Percentiles rank a stretch among this genome's conserved stretches.
Evolutionary conservation across 2,797 vertebrate species (phyloP).

Genomic region (Rhinogobio ventralis): DNA sequence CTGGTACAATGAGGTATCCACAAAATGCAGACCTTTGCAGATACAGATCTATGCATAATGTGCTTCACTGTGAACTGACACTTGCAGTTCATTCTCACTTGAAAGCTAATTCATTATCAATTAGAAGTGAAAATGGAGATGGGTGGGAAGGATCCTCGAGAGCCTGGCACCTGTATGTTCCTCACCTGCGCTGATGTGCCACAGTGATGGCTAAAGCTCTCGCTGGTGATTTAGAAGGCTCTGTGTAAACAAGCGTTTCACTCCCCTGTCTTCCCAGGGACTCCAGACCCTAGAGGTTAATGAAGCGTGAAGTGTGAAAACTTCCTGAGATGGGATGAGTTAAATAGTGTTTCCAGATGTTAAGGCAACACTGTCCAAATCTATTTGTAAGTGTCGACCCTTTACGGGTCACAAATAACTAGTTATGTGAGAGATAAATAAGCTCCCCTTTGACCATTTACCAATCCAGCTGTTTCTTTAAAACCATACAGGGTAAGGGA

Average conservation of each 20-base stretch:
- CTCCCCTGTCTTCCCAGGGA: slow-evolving; percentile 85
- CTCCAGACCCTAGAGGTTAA: slow-evolving; percentile 89
- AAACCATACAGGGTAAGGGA: slow-evolving; percentile 42
- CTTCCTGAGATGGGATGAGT: slow-evolving; percentile 89
- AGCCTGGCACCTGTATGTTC: slow-evolving; percentile 56
- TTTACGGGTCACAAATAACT: slow-evolving; percentile 76
- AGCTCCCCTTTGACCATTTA: slow-evolving; percentile 67
- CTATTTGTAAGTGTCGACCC: slow-evolving; percentile 78
- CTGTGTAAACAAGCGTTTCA: slow-evolving; percentile 74
- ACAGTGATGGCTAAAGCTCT: slow-evolving; percentile 70
- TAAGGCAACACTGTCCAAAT: slow-evolving; percentile 80
- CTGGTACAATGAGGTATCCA: background rate
- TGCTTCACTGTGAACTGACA: slow-evolving; percentile 44
- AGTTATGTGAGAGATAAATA: slow-evolving; percentile 68
- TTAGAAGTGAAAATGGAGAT: slow-evolving; percentile 66
- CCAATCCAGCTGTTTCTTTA: slow-evolving; percentile 37
- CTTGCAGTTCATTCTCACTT: slow-evolving; percentile 59
- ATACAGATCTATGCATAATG: slow-evolving; percentile 15
- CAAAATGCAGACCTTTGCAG: slow-evolving; percentile 4
- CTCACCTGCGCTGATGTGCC: slow-evolving; percentile 55
- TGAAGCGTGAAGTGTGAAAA: slow-evolving; percentile 99
- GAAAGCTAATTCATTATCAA: slow-evolving; percentile 62
- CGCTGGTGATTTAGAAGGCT: slow-evolving; percentile 74
- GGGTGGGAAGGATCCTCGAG: slow-evolving; percentile 57
- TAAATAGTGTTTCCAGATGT: slow-evolving; percentile 95